Percentiles rank a stretch among this genome's conserved stretches.
These are phyloP conservation scores for Andricus curvator DNA, from an alignment of 2,888 invertebrate genomes.

Conservation along the genomic window DNA sequence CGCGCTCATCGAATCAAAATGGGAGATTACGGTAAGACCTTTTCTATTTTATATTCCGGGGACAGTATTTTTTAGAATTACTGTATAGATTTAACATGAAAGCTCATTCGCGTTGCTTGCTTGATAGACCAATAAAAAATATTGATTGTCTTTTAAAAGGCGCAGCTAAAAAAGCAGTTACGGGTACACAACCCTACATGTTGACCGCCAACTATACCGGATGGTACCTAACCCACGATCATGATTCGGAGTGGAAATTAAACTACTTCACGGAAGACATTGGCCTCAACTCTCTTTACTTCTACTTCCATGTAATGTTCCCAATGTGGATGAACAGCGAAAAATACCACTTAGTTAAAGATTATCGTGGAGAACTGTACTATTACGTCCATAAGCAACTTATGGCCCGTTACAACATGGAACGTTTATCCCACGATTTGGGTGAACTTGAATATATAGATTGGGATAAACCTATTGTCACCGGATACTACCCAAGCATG, in stretches of 20 bases:
- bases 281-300: conserved; percentile 84
- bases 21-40: conserved; percentile 61
- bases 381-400: conserved; percentile 79
- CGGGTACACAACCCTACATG: conserved; percentile 78
- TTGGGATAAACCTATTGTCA: conserved; percentile 79
- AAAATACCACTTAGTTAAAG: conserved; percentile 78
- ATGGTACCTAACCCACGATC: conserved; percentile 70
- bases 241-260: conserved; percentile 81
- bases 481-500: conserved; percentile 82
- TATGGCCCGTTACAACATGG: conserved; percentile 82
- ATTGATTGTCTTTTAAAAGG: neutral
- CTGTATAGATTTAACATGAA: too few species aligned
- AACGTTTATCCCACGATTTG: conserved; percentile 84
- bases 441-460: conserved; percentile 82
- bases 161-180: conserved; percentile 47
- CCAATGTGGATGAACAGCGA: conserved; percentile 83
- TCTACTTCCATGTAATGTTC: conserved; percentile 82
- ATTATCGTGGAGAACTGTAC: conserved; percentile 79
- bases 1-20: conserved; percentile 63
- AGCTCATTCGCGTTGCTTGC: too few species aligned
- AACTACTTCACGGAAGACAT: conserved; percentile 88
- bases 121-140: too few species aligned
- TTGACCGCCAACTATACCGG: conserved; percentile 83
- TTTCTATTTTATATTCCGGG: neutral
- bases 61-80: too few species aligned